Evolutionary conservation across 2,888 invertebrate species (phyloP), one percentile per base, ranked within the genome.

Genomic region (Ischnus inquisitorius): DNA sequence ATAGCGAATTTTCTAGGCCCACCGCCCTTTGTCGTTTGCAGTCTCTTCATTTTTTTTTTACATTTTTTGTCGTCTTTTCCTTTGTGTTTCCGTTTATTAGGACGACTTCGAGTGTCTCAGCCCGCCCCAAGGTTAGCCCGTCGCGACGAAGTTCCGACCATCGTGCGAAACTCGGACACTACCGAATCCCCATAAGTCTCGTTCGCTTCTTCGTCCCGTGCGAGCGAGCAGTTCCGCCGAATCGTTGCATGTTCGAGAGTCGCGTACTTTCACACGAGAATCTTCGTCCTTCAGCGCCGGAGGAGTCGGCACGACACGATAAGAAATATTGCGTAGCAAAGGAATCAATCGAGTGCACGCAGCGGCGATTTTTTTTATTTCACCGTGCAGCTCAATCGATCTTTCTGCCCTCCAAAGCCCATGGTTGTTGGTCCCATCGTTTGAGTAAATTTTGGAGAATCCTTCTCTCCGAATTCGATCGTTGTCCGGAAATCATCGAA

Each of bases 111-210:
- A 0, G 43, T 14, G 43, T 46, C 65, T 57, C 65, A 77, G 71
- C 39, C 60, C 10, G 12, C 41, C 43, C 48, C 19, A 22, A 72
- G 72, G 67, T 77, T 67, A 41, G 8, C 6, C 65, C 54, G 28
- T 65, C 14, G 34, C 22, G n/a, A 62, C 28, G 43, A 68, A 25
- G 19, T 82, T 64, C 67, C 39, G 62, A 34, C 48, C 71, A 68
- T 65, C 43, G 39, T 19, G 48, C 41, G 51, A 77, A 72, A 16
- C n/a, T 65, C 46, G 22, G 10, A 10, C 43, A 22, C 54, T 34
- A 71, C 19, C 16, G 43, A 41, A 60, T 22, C 28, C 46, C 43
- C 25, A 41, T 28, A 12, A 69, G 8, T 12, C 16, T 43, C n/a
- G n/a, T 72, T 28, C 10, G 28, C 51, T 68, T 10, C 10, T 54